Conservation (phyloP, 1,140 invertebrate genomes). For the Microplitis mediator region DNA sequence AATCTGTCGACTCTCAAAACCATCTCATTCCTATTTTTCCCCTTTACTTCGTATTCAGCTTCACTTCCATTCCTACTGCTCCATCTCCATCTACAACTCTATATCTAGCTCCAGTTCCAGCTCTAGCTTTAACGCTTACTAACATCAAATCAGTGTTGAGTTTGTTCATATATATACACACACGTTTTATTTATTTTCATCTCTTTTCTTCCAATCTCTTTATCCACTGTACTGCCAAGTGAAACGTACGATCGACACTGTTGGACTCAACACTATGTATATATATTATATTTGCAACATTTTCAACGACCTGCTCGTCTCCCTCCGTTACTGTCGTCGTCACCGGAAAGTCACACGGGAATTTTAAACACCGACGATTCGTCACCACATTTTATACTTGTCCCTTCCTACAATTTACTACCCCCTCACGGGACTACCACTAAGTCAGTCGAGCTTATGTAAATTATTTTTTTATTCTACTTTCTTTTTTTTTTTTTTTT, state of each 20-base stretch:
- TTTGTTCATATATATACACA: no score
- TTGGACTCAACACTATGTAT: neutral
- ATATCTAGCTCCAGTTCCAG: neutral
- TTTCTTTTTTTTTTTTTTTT: no score
- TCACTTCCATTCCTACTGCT: conserved; percentile 5
- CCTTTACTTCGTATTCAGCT: neutral
- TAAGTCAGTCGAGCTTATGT: no score
- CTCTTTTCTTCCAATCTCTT: neutral
- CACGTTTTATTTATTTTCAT: no score
- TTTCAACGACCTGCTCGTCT: conserved; percentile 2
- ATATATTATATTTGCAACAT: neutral
- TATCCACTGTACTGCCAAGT: neutral
- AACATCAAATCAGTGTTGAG: no score
- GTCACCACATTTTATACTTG: conserved; percentile 29
- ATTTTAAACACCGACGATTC: conserved; percentile 56
- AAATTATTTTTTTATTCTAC: no score
- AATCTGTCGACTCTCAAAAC: conserved; percentile 52
- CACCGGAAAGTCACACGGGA: conserved; percentile 47
- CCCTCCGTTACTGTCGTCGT: neutral
- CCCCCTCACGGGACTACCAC: no score
- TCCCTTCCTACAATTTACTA: no score
- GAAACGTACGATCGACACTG: no score
- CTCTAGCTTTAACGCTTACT: neutral
- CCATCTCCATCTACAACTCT: neutral
- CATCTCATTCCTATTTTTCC: conserved; percentile 27